Evolutionary conservation across 2,113 vertebrate species (phyloP).

Genomic region (Oceanodroma tethys): DNA sequence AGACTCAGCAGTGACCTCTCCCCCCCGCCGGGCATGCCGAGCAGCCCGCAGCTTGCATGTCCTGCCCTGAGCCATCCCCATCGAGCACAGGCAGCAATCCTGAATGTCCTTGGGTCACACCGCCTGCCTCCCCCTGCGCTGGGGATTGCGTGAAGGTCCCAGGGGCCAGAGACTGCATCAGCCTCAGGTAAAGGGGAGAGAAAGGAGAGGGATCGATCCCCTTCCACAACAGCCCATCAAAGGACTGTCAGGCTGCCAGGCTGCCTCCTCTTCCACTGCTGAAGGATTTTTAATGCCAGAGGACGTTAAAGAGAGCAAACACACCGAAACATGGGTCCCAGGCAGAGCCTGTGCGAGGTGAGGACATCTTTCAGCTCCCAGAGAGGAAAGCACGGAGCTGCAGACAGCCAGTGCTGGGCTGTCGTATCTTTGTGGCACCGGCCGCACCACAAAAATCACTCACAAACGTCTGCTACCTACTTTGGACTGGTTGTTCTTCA

Average conservation of each 20-base stretch:
- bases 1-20: not conserved
- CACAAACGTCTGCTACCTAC: slow-evolving; percentile 55
- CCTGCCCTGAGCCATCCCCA: not conserved
- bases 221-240: not conserved
- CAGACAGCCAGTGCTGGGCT: fast-evolving
- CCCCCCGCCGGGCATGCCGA: fast-evolving
- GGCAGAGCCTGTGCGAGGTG: not conserved
- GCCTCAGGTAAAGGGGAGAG: not conserved
- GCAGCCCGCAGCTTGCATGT: not conserved
- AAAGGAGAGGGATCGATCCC: not conserved
- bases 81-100: not conserved
- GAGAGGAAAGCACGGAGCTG: not conserved
- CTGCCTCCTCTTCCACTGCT: not conserved
- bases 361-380: not conserved
- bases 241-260: not conserved
- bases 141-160: not conserved
- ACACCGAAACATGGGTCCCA: fast-evolving
- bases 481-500: slow-evolving; percentile 99
- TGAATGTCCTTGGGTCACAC: not conserved
- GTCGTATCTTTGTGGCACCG: fast-evolving
- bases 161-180: not conserved
- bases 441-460: not conserved
- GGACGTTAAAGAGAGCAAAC: not conserved
- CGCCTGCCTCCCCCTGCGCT: not conserved
- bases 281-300: not conserved